Evolutionary conservation across 2,113 vertebrate species (phyloP).

Genomic region (Epinephelus lanceolatus): DNA sequence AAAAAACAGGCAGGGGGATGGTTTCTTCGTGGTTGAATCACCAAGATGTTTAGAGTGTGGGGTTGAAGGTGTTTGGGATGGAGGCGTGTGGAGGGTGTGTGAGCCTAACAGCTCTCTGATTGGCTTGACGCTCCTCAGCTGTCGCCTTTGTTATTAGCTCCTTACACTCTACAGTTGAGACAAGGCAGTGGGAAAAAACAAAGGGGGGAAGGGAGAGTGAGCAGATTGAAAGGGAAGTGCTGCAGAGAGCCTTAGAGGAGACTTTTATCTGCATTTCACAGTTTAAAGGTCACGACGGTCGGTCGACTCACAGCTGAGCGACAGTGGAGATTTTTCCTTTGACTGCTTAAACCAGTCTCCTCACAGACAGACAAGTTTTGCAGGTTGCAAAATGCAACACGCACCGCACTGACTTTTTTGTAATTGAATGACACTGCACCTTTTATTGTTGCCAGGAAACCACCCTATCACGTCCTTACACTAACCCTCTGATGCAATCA

Average conservation of each 20-base stretch:
- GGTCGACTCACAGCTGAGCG: neutral
- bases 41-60: conserved; percentile 23
- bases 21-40: neutral
- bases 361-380: no score
- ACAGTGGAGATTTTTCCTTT: neutral
- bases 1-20: neutral
- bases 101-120: conserved; percentile 58
- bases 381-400: no score
- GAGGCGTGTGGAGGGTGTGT: conserved; percentile 68
- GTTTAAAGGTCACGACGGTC: conserved; percentile 2
- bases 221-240: neutral
- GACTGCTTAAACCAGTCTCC: neutral
- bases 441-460: no score
- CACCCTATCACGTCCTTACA: no score
- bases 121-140: conserved; percentile 54
- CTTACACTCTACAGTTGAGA: conserved; percentile 23
- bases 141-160: conserved; percentile 23
- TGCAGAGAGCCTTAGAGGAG: neutral
- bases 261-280: neutral
- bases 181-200: neutral
- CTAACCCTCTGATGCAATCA: no score
- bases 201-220: neutral
- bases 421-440: no score
- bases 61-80: conserved; percentile 27
- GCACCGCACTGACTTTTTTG: no score